A percentile compares a stretch with the other conserved stretches of the same genome.
Conservation (phyloP, 2,888 invertebrate genomes). For the Rotaria macrura region DNA sequence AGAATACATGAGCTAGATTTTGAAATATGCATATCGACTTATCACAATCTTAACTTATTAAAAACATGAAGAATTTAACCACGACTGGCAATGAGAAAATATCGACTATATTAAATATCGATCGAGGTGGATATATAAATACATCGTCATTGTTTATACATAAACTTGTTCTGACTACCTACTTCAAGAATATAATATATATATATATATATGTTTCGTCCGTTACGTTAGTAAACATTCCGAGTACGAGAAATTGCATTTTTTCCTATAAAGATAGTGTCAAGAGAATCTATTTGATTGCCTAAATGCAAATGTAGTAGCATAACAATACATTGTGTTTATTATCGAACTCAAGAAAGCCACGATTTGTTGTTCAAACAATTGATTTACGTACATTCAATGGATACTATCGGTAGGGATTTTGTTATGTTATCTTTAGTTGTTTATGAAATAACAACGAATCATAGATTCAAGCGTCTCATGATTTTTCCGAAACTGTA, state of each 20-base stretch:
- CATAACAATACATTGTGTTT: neutral
- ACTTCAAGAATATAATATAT: too few relatives aligned
- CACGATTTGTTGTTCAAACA: neutral
- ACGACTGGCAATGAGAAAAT: neutral
- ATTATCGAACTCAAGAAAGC: neutral
- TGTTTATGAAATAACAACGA: too few relatives aligned
- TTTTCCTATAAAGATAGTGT: neutral
- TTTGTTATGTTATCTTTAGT: too few relatives aligned
- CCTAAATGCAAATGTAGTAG: neutral
- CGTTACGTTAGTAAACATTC: too few relatives aligned
- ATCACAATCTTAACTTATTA: neutral
- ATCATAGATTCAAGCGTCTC: too few relatives aligned
- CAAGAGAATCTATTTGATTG: neutral
- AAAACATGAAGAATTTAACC: neutral
- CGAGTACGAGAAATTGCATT: too few relatives aligned
- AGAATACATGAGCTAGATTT: neutral
- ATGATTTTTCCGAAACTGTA: too few relatives aligned
- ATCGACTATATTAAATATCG: neutral
- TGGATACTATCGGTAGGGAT: neutral
- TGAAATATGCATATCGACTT: neutral
- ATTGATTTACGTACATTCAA: neutral
- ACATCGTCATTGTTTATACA: too few relatives aligned
- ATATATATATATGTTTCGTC: too few relatives aligned
- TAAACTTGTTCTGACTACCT: too few relatives aligned
- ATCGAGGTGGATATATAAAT: neutral